Percentiles rank a stretch among this genome's conserved stretches.
Conservation (phyloP, 2,797 vertebrate species). For the Gobionotothen gibberifrons region DNA sequence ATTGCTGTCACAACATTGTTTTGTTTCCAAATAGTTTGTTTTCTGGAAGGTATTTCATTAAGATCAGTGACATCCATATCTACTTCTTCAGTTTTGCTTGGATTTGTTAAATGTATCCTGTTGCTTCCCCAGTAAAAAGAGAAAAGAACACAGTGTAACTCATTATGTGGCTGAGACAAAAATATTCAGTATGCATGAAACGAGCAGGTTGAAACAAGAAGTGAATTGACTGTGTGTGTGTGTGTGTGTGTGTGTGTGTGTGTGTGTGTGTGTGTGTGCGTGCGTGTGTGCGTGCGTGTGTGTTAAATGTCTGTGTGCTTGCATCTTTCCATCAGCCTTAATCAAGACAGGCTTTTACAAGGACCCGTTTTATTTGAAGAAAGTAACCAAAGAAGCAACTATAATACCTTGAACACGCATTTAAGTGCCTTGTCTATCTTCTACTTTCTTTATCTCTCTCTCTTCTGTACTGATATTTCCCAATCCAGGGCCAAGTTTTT, state of each 20-base stretch:
- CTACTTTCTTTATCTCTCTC: neutral
- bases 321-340: conserved; percentile 7
- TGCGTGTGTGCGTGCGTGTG: conserved; percentile 12
- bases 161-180: conserved; percentile 42
- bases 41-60: conserved; percentile 13
- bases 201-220: conserved; percentile 55
- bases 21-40: neutral
- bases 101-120: conserved; percentile 12
- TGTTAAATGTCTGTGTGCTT: neutral
- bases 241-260: conserved; percentile 13
- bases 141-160: conserved; percentile 40
- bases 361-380: conserved; percentile 13
- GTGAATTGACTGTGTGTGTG: conserved; percentile 49
- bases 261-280: neutral
- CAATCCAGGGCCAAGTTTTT: conserved; percentile 6
- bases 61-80: conserved; percentile 8
- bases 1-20: neutral
- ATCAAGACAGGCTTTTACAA: conserved; percentile 25
- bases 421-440: neutral
- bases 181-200: conserved; percentile 40
- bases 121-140: conserved; percentile 3
- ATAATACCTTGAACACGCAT: conserved; percentile 14
- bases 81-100: conserved; percentile 21
- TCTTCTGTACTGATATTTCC: conserved; percentile 11
- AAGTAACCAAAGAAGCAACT: conserved; percentile 4